These are phyloP conservation scores for Epistrophella euchroma DNA, from an alignment of 2,888 invertebrate species.

Conservation along the genomic window DNA sequence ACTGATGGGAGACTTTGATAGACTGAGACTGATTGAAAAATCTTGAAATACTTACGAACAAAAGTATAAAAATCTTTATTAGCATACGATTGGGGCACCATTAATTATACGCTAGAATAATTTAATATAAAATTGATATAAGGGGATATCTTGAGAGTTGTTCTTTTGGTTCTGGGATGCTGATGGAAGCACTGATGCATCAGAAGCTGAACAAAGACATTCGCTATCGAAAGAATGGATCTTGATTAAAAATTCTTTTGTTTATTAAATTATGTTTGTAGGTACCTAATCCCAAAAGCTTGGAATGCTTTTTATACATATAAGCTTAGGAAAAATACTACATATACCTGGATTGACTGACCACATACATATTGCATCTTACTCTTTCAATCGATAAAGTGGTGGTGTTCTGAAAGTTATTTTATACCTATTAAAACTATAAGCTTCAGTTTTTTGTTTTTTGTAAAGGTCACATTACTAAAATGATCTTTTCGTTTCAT, in stretches of 20 bases:
- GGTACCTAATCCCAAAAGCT: neutral
- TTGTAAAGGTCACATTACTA: too few species aligned
- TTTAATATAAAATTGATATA: conserved; percentile 44
- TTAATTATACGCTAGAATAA: conserved; percentile 55
- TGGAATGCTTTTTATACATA: neutral
- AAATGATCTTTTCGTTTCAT: too few species aligned
- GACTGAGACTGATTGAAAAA: conserved; percentile 31
- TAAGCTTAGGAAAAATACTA: too few species aligned
- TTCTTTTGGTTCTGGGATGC: neutral
- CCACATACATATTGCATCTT: too few species aligned
- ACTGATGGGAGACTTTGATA: conserved; percentile 54
- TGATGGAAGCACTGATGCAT: neutral
- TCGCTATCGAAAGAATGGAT: neutral
- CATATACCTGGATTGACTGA: too few species aligned
- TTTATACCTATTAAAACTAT: too few species aligned
- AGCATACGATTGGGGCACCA: conserved; percentile 54
- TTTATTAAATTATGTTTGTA: neutral
- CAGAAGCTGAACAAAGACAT: conserved; percentile 14
- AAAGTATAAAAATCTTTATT: conserved; percentile 66
- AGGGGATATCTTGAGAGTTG: neutral
- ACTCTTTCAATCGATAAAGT: too few species aligned
- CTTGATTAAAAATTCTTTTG: neutral
- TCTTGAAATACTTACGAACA: conserved; percentile 8
- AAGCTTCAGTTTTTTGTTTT: too few species aligned
- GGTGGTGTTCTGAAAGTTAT: too few species aligned